Percentiles rank a stretch among this genome's conserved stretches.
Evolutionary conservation across 2,888 invertebrate species (phyloP).

Genomic region (Baccha elongata): DNA sequence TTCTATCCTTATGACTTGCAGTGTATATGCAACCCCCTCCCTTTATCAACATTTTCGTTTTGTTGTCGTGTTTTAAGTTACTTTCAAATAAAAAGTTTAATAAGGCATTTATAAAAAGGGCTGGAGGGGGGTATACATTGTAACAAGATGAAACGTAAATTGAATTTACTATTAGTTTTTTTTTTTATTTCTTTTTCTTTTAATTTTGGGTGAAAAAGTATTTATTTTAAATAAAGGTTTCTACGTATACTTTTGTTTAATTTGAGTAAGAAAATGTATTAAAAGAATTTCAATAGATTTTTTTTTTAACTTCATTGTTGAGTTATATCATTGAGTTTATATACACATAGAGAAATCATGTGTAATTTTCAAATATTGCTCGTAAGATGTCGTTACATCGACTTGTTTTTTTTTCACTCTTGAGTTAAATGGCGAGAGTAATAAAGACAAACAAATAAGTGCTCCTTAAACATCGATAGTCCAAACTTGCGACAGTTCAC

Average conservation of each 20-base stretch:
- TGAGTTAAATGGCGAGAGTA: no score
- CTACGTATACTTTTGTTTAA: neutral
- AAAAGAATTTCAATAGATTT: conserved; percentile 33
- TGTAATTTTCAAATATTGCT: no score
- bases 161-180: conserved; percentile 63
- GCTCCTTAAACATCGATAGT: no score
- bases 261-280: conserved; percentile 24
- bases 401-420: no score
- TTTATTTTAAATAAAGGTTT: conserved; percentile 14
- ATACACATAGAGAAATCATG: no score
- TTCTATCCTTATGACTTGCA: no score
- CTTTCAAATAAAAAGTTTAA: conserved; percentile 60
- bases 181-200: conserved; percentile 35
- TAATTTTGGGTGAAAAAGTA: conserved; percentile 6
- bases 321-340: no score
- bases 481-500: no score
- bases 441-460: no score
- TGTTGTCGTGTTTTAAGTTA: conserved; percentile 67
- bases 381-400: no score
- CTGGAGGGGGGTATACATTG: conserved; percentile 10
- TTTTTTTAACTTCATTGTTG: no score
- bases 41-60: conserved; percentile 36
- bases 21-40: no score
- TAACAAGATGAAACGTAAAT: conserved; percentile 69
- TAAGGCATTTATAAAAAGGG: conserved; percentile 40